A percentile compares a stretch with the other conserved stretches of the same genome.
These are phyloP conservation scores for Typhlichthys eigenmanni DNA, from an alignment of 2,797 vertebrate species.

Conservation along the genomic window DNA sequence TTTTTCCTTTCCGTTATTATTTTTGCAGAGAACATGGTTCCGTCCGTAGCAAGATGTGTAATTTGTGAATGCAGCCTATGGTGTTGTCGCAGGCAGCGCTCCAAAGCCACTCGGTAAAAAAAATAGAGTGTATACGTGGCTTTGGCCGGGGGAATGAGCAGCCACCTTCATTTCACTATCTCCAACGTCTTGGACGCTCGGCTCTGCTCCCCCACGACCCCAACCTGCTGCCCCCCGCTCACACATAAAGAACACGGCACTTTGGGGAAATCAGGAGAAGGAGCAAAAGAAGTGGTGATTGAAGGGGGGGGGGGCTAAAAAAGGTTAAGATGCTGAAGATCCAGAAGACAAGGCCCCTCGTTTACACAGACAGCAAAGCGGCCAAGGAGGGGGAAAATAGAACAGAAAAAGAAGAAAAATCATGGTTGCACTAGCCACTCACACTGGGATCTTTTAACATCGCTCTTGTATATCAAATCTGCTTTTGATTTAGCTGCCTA, in stretches of 20 bases:
- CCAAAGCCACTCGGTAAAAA: slow-evolving; percentile 66
- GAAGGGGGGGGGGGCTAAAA: slow-evolving; percentile 44
- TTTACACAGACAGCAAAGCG: slow-evolving; percentile 22
- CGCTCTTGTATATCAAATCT: not conserved
- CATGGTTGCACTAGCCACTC: not conserved
- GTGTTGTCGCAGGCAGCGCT: slow-evolving; percentile 68
- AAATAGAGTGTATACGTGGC: slow-evolving; percentile 68
- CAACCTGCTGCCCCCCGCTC: slow-evolving; percentile 43
- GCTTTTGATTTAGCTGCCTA: not conserved
- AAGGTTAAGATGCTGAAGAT: slow-evolving; percentile 35
- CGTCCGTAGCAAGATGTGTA: slow-evolving; percentile 44
- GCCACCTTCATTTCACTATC: slow-evolving; percentile 66
- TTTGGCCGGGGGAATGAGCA: slow-evolving; percentile 71
- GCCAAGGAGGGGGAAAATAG: not conserved
- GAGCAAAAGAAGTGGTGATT: slow-evolving; percentile 19
- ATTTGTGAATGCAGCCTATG: slow-evolving; percentile 68
- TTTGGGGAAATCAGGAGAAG: slow-evolving; percentile 66
- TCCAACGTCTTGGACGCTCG: slow-evolving; percentile 63
- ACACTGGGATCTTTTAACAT: not conserved
- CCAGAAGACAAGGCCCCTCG: not conserved
- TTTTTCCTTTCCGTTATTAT: slow-evolving; percentile 23
- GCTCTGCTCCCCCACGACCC: slow-evolving; percentile 61
- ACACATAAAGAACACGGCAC: slow-evolving; percentile 45
- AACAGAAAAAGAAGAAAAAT: slow-evolving; percentile 3
- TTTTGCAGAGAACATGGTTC: slow-evolving; percentile 50